These are phyloP conservation scores for Macaria liturata DNA, from an alignment of 2,888 invertebrate species.

Conservation along the genomic window DNA sequence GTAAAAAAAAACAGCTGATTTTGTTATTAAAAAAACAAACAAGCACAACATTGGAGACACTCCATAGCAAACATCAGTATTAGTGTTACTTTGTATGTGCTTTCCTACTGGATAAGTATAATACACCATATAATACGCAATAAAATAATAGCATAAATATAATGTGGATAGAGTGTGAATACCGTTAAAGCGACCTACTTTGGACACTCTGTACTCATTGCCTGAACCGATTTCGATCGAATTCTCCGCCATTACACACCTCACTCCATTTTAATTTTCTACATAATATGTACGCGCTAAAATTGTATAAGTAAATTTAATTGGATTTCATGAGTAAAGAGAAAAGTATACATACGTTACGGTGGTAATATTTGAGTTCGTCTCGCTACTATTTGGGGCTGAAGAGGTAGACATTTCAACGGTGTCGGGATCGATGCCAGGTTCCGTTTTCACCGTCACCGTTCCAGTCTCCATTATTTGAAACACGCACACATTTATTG, in stretches of 20 bases:
- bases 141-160: too few relatives aligned
- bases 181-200: not conserved
- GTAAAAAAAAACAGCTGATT: too few relatives aligned
- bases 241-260: constrained; percentile 21
- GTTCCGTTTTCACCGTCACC: constrained; percentile 18
- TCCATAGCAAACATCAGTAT: too few relatives aligned
- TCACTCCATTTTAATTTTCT: not conserved
- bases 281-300: too few relatives aligned
- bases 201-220: not conserved
- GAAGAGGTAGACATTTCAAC: not conserved
- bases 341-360: not conserved
- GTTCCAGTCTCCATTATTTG: constrained; percentile 15
- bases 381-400: not conserved
- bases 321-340: not conserved
- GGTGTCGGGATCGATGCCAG: constrained; percentile 5
- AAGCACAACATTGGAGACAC: too few relatives aligned
- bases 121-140: too few relatives aligned
- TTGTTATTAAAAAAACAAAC: too few relatives aligned
- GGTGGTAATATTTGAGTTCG: not conserved
- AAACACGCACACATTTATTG: not conserved
- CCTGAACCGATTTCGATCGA: constrained; percentile 21
- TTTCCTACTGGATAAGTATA: too few relatives aligned
- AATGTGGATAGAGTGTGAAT: not conserved
- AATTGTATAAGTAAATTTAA: too few relatives aligned
- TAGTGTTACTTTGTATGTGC: too few relatives aligned